These are phyloP conservation scores for Larimichthys polyactis DNA, from an alignment of 2,113 vertebrate genomes.

Conservation along the genomic window DNA sequence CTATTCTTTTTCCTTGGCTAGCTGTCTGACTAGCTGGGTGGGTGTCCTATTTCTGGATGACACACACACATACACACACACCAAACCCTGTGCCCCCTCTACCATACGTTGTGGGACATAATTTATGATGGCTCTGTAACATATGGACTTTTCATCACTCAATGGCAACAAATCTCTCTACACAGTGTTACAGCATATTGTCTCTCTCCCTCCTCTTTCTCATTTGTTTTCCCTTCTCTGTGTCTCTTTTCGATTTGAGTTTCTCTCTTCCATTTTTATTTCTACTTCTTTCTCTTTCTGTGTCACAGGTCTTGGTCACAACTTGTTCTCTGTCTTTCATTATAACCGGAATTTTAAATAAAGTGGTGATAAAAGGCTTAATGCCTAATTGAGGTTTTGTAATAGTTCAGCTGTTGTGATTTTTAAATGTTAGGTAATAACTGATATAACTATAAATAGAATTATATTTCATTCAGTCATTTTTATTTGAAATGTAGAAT, in stretches of 20 bases:
- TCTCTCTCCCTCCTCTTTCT: conserved; percentile 23
- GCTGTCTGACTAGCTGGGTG: conserved; percentile 77
- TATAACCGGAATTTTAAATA: neutral
- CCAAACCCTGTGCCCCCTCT: conserved; percentile 64
- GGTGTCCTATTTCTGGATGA: conserved; percentile 83
- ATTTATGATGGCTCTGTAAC: conserved; percentile 81
- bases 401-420: neutral
- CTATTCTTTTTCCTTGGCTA: conserved; percentile 77
- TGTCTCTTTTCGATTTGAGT: conserved; percentile 24
- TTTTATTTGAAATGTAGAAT: neutral
- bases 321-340: neutral
- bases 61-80: conserved; percentile 73
- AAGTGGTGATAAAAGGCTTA: neutral
- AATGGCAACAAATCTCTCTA: conserved; percentile 75
- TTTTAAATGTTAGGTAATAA: neutral
- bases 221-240: neutral
- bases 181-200: conserved; percentile 61
- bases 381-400: neutral
- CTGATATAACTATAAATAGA: neutral
- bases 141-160: conserved; percentile 84
- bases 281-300: neutral
- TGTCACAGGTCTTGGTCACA: neutral
- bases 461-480: neutral
- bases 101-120: conserved; percentile 78
- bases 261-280: conserved; percentile 11